These are phyloP conservation scores for Centroberyx gerrardi DNA, from an alignment of 2,797 vertebrate species.

Conservation along the genomic window DNA sequence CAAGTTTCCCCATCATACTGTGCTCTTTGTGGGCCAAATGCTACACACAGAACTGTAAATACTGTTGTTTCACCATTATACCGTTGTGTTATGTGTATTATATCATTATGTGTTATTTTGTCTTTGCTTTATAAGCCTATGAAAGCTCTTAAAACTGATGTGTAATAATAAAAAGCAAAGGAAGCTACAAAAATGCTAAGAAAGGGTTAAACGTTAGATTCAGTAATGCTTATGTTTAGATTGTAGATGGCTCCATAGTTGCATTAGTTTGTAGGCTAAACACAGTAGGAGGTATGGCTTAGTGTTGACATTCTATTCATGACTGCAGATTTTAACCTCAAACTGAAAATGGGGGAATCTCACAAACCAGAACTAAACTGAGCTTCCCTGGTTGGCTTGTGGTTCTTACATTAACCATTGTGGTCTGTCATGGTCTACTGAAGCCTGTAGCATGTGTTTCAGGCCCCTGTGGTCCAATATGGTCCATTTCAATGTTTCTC, in stretches of 20 bases:
- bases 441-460: conserved; percentile 29
- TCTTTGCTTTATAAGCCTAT: neutral
- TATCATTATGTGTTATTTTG: conserved; percentile 9
- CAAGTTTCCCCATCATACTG: neutral
- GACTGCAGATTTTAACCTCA: conserved; percentile 17
- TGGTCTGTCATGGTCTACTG: conserved; percentile 48
- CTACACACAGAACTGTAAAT: conserved; percentile 5
- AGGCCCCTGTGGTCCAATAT: conserved; percentile 21
- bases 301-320: neutral
- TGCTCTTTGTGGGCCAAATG: neutral
- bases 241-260: neutral
- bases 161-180: neutral
- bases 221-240: neutral
- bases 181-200: neutral
- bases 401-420: conserved; percentile 43
- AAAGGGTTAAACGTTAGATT: neutral
- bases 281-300: conserved; percentile 6
- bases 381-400: conserved; percentile 38
- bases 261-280: neutral
- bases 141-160: neutral
- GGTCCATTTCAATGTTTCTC: conserved; percentile 28
- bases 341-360: conserved; percentile 16
- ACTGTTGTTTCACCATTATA: neutral
- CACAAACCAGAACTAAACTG: conserved; percentile 47
- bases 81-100: neutral